Conservation (phyloP, 2,113 vertebrate species). For the Myodes glareolus region DNA sequence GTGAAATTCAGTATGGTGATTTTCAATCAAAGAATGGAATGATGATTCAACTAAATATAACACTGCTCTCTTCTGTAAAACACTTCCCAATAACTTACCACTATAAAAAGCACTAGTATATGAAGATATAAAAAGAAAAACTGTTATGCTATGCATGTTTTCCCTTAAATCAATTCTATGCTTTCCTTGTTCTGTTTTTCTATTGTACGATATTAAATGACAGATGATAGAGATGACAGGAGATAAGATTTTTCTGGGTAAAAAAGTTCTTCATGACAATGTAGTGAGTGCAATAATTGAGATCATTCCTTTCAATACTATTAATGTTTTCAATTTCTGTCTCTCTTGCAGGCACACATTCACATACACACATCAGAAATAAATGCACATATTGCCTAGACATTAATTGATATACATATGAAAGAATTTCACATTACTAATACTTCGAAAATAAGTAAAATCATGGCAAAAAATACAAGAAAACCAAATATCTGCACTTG, state of each 20-base stretch:
- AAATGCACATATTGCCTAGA: not conserved
- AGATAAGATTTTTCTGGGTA: not conserved
- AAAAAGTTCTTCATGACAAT: not conserved
- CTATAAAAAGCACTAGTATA: not conserved
- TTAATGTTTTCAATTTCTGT: not conserved
- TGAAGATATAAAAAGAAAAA: not conserved
- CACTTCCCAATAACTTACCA: not conserved
- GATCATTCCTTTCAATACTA: not conserved
- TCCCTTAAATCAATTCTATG: not conserved
- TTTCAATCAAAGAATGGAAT: not conserved
- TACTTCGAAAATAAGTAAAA: not conserved
- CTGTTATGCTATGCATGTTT: not conserved
- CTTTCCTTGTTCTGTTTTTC: not conserved
- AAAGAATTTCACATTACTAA: not conserved
- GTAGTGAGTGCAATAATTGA: not conserved
- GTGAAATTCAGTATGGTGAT: not conserved
- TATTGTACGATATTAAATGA: not conserved
- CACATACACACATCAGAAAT: not conserved
- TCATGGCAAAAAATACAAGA: not conserved
- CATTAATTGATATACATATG: not conserved
- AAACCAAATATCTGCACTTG: constrained; percentile 1
- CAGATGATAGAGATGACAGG: no score
- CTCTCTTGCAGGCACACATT: not conserved
- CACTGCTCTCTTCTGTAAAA: not conserved
- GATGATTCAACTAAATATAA: not conserved